Evolutionary conservation across 2,113 vertebrate genomes (phyloP).

Genomic region (Eolophus roseicapilla): DNA sequence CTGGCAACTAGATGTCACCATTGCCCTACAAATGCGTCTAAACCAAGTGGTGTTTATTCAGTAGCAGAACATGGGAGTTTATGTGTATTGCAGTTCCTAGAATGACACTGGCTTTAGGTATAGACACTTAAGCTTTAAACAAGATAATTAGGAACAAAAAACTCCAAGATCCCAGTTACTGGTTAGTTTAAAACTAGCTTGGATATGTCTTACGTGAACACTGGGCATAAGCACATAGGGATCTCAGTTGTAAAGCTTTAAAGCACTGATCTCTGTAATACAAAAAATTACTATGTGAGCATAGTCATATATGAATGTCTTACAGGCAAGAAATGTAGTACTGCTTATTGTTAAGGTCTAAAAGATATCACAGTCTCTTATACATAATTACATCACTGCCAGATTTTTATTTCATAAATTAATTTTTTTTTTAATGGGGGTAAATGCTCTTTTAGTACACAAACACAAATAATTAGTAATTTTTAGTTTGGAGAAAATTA

Average conservation of each 20-base stretch:
- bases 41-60: not conserved
- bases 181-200: not conserved
- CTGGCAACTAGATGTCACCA: conserved; percentile 59
- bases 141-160: not conserved
- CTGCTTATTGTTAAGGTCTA: not conserved
- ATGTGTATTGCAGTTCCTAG: not conserved
- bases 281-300: not conserved
- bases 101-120: not conserved
- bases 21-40: not conserved
- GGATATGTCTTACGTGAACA: not conserved
- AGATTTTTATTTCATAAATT: not conserved
- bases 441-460: not conserved
- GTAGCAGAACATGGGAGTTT: not conserved
- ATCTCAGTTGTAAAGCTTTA: not conserved
- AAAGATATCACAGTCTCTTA: not conserved
- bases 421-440: not conserved
- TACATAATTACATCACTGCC: not conserved
- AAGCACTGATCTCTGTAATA: not conserved
- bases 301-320: not conserved
- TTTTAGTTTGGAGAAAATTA: not conserved
- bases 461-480: not conserved
- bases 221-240: not conserved
- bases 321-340: not conserved
- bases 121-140: not conserved
- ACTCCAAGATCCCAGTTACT: not conserved